Evolutionary conservation across 2,888 invertebrate species (phyloP), one percentile per base, ranked within the genome.

Genomic region (Gari tellinella): DNA sequence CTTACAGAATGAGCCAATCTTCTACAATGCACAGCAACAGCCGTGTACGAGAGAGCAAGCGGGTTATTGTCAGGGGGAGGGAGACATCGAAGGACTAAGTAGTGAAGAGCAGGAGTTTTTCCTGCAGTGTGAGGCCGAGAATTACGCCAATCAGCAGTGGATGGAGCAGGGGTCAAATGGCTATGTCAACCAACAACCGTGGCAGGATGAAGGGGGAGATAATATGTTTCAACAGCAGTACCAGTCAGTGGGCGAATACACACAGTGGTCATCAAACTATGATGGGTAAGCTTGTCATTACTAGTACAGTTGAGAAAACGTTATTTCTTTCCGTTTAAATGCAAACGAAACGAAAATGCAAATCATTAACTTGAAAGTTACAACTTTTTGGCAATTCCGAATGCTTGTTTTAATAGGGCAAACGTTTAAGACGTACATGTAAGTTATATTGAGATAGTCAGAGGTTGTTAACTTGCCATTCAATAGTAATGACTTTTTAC

Each of bases 1-100:
- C 10, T 74, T 84, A 31, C 75, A 86, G 85, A 78, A 82, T 75
- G 88, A 88, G 62, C 87, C 89, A 57, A 77, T 87, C 57, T 89
- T 88, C 73, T 89, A 84, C 72, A 81, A 88, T 70, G 60, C 62
- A 7, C 43, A 75, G 48, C 88, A 88, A 3, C 81, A 85, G 62
- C 81, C 82, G n/a, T 86, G 87, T 52, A 80, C 79, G 3, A 74
- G 87, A 25, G 82, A 82, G 65, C 84, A 89, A 67, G 87, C 86
- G 19, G 87, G 84, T 0, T 85, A 81, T 43, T 70, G 63, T 15
- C 75, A 73, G 25, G 84, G 81, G 1, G 81, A 80, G 31, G 73
- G 79, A 23, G 82, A 83, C 31, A 82, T 74, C 57, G 61, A 74
- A 26, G 69, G 80, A 12, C 64, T 86, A n/a, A 86, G 70, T 46